These are phyloP conservation scores for Trisateles emortualis DNA, from an alignment of 2,888 invertebrate genomes.

Conservation along the genomic window DNA sequence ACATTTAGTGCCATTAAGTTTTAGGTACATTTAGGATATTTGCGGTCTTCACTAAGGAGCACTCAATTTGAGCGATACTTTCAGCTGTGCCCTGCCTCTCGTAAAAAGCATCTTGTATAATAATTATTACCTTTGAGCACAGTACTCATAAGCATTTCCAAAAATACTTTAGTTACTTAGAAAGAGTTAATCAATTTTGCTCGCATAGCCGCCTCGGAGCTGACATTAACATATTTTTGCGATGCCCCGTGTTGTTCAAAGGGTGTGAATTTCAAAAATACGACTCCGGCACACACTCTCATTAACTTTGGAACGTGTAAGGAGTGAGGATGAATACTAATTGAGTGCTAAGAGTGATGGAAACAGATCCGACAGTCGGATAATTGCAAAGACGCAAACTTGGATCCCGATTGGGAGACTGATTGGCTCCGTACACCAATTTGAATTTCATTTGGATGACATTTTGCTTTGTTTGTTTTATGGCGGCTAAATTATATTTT, in stretches of 20 bases:
- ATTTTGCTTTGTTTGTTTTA: slow-evolving; percentile 5
- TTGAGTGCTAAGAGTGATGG: slow-evolving; percentile 63
- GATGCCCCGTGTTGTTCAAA: slow-evolving; percentile 74
- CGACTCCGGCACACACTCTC: slow-evolving; percentile 73
- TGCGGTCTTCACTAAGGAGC: too few relatives aligned
- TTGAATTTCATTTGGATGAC: slow-evolving; percentile 13
- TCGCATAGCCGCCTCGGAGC: slow-evolving; percentile 61
- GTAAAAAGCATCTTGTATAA: too few relatives aligned
- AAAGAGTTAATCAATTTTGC: slow-evolving; percentile 58
- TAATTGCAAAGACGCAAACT: slow-evolving; percentile 25
- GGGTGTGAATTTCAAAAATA: slow-evolving; percentile 82
- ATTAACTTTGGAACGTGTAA: slow-evolving; percentile 84
- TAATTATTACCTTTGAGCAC: background rate
- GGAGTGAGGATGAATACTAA: slow-evolving; percentile 81
- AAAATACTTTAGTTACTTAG: slow-evolving; percentile 48
- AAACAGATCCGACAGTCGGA: slow-evolving; percentile 56
- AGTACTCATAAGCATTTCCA: slow-evolving; percentile 12
- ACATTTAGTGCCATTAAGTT: too few relatives aligned
- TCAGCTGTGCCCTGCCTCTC: too few relatives aligned
- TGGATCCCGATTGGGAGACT: slow-evolving; percentile 7
- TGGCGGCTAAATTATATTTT: background rate
- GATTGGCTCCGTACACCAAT: slow-evolving; percentile 9
- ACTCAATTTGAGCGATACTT: too few relatives aligned
- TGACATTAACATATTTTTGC: slow-evolving; percentile 82
- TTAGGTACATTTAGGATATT: too few relatives aligned